A percentile compares a stretch with the other conserved stretches of the same genome.
Conservation (phyloP, 2,113 vertebrate species). For the Marmota flaviventris region DNA sequence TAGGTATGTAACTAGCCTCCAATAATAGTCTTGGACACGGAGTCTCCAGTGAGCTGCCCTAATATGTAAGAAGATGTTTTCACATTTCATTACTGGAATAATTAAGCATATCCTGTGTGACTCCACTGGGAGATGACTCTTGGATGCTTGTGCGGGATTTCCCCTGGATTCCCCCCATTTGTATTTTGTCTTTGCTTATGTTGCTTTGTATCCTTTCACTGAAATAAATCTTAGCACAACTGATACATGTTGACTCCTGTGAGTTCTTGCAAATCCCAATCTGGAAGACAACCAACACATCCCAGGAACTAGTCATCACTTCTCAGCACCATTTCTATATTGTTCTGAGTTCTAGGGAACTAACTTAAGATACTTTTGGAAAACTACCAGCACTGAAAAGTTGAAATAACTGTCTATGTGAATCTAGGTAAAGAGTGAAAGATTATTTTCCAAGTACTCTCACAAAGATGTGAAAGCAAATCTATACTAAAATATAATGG, state of each 20-base stretch:
- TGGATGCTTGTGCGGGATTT: background rate
- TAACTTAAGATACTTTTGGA: background rate
- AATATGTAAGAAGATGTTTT: background rate
- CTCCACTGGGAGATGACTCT: background rate
- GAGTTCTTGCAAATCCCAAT: background rate
- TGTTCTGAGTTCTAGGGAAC: constrained; percentile 4
- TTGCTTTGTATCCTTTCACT: background rate
- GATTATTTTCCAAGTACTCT: background rate
- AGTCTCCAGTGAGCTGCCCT: background rate
- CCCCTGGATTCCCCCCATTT: background rate
- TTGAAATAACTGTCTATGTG: background rate
- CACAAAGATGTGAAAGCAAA: constrained; percentile 14
- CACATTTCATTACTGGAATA: background rate
- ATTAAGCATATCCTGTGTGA: background rate
- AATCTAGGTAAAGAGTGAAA: background rate
- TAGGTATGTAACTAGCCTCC: background rate
- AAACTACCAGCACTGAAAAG: background rate
- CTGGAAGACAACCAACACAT: background rate
- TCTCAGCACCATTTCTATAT: background rate
- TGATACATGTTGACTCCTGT: background rate
- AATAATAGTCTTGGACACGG: background rate
- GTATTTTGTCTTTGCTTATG: background rate
- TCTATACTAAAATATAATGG: background rate
- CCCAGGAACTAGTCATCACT: background rate
- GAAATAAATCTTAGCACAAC: background rate